phyloP scores from a whole-genome alignment of 2,888 invertebrate species.

The Lasius fuliginosus region DNA sequence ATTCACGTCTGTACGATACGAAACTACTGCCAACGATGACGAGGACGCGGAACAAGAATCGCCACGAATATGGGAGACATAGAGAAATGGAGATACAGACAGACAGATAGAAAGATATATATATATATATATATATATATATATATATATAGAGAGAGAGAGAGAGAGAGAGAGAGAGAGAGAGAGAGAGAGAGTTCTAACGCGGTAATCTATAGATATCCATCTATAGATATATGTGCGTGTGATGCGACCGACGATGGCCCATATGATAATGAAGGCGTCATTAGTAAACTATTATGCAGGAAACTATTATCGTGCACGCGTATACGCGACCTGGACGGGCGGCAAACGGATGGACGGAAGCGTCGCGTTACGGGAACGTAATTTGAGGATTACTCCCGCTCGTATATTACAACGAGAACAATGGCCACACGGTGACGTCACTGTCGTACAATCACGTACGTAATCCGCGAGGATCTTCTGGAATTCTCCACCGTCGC shows the following conservation, averaged over 20 bases:
- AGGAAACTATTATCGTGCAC: constrained; percentile 79
- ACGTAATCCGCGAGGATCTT: constrained; percentile 81
- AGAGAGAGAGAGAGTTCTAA: background rate
- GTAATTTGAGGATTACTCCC: constrained; percentile 82
- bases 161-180: background rate
- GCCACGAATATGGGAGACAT: background rate
- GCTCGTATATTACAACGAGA: constrained; percentile 80
- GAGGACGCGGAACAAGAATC: background rate
- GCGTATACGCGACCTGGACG: constrained; percentile 60
- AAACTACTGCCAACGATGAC: background rate
- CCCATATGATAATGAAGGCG: constrained; percentile 62
- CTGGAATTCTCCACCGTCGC: constrained; percentile 71
- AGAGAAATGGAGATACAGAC: background rate
- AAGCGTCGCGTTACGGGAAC: constrained; percentile 76
- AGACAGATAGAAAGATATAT: background rate
- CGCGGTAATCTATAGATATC: constrained; percentile 27
- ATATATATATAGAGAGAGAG: background rate
- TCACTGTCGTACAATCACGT: constrained; percentile 80
- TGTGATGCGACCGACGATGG: constrained; percentile 10
- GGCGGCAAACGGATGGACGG: constrained; percentile 73
- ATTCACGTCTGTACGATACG: constrained; percentile 11
- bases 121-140: no score
- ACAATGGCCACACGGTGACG: constrained; percentile 78
- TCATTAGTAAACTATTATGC: constrained; percentile 80
- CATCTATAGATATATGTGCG: constrained; percentile 9